Percentiles rank a stretch among this genome's conserved stretches.
phyloP scores from a whole-genome alignment of 30 jellyfish, hydroid and myxozoan genomes.

The Sanderia malayensis region DNA sequence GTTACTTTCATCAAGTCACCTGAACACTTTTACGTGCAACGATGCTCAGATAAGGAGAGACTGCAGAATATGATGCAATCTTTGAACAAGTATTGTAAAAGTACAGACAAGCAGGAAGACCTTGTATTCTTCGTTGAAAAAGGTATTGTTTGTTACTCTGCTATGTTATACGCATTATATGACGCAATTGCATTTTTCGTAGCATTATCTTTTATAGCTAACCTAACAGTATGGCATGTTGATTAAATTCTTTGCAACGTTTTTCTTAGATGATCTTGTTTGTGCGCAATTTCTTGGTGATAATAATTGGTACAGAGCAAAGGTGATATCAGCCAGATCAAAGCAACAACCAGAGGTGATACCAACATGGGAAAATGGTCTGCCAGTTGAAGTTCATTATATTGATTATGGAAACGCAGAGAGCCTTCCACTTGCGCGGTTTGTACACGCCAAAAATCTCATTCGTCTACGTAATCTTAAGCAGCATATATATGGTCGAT shows the following conservation, averaged over 20 bases:
- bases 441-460: too few relatives aligned
- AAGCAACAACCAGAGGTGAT: conserved; percentile 36
- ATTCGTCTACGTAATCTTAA: too few relatives aligned
- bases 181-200: too few relatives aligned
- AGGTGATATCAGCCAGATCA: conserved; percentile 29
- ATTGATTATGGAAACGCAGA: conserved; percentile 87
- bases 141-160: conserved; percentile 36
- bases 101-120: conserved; percentile 57
- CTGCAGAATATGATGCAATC: conserved; percentile 71
- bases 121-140: conserved; percentile 57
- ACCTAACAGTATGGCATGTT: too few relatives aligned
- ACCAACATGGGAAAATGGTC: conserved; percentile 86
- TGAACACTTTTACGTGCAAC: conserved; percentile 56
- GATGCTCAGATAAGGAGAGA: conserved; percentile 79
- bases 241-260: too few relatives aligned
- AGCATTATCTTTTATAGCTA: too few relatives aligned
- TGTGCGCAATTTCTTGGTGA: conserved; percentile 87
- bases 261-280: conserved; percentile 62
- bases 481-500: too few relatives aligned
- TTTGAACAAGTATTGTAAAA: conserved; percentile 65
- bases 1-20: conserved; percentile 77
- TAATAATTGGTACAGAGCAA: conserved; percentile 89
- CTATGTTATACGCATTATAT: too few relatives aligned
- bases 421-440: conserved; percentile 84
- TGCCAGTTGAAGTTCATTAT: conserved; percentile 72